Evolutionary conservation across 2,797 vertebrate genomes (phyloP), one percentile per base, ranked within the genome.

Genomic region (Galagoides demidoff): DNA sequence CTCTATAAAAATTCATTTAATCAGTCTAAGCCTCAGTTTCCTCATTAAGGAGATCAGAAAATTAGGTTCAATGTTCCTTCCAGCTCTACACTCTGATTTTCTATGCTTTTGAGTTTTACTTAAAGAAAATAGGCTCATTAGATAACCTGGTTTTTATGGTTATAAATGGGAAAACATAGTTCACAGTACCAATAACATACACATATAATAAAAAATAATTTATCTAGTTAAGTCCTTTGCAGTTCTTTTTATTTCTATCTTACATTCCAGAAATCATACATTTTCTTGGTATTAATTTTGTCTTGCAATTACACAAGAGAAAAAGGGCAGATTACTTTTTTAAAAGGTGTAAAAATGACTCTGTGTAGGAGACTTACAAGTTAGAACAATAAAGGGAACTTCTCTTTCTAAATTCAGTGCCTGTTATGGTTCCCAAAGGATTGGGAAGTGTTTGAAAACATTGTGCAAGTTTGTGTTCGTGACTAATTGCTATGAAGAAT

Each of bases 191-290:
- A 93, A 34, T 66, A 92, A 14, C 49, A 70, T 13, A 85, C 66
- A 92, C 55, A 70, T 16, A 85, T 76, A 93, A 84, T 71, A 70
- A 92, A 96, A 93, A 92, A 93, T 14, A 92, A 68, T 81, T 49
- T 92, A 90, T 88, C 94, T 73, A 19, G 37, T 43, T 66, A n/a
- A 63, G 10, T 63, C 10, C n/a, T 88, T 85, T 74, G 12, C 68
- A 64, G 31, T 70, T 92, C 5, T 59, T 83, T 79, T 92, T 94
- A 10, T 11, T 7, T 92, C 5, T 90, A 31, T 76, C 20, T 94
- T 74, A 1, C 13, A 16, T 88, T 95, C 29, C 31, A 90, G 14
- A 78, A 96, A 79, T 31, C 22, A 3, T 12, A 8, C 66, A 19
- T 14, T 97, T 89, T 91, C 66, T 89, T 76, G 0, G 0, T 70